These are phyloP conservation scores for Thera obeliscata DNA, from an alignment of 2,888 invertebrate genomes.

Conservation along the genomic window DNA sequence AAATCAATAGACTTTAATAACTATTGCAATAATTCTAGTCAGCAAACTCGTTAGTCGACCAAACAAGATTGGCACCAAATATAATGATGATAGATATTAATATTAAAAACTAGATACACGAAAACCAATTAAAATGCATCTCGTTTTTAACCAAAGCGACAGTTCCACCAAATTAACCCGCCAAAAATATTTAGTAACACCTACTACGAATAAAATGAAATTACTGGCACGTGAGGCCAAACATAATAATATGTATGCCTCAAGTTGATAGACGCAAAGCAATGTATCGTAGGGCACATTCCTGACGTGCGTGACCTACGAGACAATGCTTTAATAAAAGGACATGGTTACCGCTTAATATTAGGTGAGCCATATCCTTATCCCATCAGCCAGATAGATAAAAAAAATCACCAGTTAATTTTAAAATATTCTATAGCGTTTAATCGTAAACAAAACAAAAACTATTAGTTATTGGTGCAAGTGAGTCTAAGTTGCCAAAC, in stretches of 20 bases:
- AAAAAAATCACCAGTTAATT: constrained; percentile 3
- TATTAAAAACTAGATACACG: not conserved
- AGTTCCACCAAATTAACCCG: constrained; percentile 16
- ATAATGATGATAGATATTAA: too few relatives aligned
- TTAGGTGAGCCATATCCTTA: too few relatives aligned
- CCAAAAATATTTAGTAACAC: constrained; percentile 6
- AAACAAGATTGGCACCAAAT: not conserved
- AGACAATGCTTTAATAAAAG: too few relatives aligned
- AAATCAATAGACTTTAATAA: constrained; percentile 13
- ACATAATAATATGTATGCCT: too few relatives aligned
- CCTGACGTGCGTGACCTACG: too few relatives aligned
- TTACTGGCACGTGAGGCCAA: too few relatives aligned
- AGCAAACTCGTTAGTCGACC: constrained; percentile 8
- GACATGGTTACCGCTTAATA: too few relatives aligned
- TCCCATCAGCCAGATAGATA: too few relatives aligned
- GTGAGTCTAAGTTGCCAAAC: constrained; percentile 44
- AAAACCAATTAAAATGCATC: constrained; percentile 9
- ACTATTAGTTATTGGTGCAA: constrained; percentile 14
- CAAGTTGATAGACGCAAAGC: too few relatives aligned
- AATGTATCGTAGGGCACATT: too few relatives aligned
- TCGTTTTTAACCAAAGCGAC: constrained; percentile 4
- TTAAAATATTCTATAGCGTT: not conserved
- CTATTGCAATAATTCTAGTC: constrained; percentile 16
- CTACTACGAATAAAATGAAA: not conserved
- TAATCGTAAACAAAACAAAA: constrained; percentile 1